Percentiles rank a stretch among this genome's conserved stretches.
Conservation (phyloP, 2,888 invertebrate genomes). For the Eurois occulta region DNA sequence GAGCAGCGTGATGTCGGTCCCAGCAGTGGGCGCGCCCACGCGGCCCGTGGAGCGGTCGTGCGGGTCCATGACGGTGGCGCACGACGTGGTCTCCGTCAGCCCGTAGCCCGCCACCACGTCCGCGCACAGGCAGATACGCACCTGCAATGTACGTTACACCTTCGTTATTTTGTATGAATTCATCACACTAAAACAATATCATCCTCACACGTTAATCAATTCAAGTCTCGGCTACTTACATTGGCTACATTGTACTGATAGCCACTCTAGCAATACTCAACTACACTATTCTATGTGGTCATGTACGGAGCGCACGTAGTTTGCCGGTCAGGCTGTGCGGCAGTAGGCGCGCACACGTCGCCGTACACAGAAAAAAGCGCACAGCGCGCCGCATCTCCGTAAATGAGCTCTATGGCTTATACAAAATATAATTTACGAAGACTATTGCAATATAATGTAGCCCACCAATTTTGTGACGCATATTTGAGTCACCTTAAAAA, state of each 20-base stretch:
- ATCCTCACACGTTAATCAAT: background rate
- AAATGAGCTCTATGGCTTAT: no score
- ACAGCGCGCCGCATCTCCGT: no score
- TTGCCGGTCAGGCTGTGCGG: no score
- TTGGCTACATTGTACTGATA: background rate
- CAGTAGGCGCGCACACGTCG: no score
- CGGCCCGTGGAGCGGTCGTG: slow-evolving; percentile 93
- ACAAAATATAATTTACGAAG: no score
- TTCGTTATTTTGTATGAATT: background rate
- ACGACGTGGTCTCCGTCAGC: slow-evolving; percentile 98
- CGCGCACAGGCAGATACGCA: slow-evolving; percentile 95
- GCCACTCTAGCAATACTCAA: no score
- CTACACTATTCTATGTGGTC: no score
- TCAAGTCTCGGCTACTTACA: background rate
- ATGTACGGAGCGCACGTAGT: no score
- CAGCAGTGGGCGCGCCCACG: slow-evolving; percentile 96
- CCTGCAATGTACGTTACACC: background rate
- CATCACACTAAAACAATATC: background rate
- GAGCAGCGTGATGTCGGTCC: slow-evolving; percentile 94
- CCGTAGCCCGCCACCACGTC: slow-evolving; percentile 98
- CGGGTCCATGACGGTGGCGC: slow-evolving; percentile 95
- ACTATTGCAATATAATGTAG: no score
- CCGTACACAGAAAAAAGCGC: no score
- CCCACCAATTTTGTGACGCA: no score
- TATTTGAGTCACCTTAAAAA: background rate